Conservation (phyloP, 2,113 vertebrate genomes). For the Mustela nigripes region DNA sequence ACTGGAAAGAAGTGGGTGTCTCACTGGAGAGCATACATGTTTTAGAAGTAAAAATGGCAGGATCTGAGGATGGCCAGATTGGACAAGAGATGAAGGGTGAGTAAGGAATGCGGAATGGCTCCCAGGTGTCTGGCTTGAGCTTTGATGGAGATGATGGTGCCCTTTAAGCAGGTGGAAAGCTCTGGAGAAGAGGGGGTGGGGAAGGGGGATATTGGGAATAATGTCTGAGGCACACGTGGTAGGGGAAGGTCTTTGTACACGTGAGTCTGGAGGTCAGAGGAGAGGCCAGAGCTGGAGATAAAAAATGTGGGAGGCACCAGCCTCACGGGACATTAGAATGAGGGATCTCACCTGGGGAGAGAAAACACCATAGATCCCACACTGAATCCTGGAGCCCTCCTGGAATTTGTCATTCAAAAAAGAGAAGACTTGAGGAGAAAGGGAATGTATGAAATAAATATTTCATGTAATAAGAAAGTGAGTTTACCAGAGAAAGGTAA, state of each 20-base stretch:
- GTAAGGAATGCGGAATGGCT: not conserved
- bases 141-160: not conserved
- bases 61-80: not conserved
- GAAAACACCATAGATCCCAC: not conserved
- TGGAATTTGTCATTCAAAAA: not conserved
- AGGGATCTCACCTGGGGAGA: not conserved
- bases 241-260: not conserved
- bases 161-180: not conserved
- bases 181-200: not conserved
- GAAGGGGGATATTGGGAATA: too few relatives aligned
- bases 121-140: not conserved
- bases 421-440: not conserved
- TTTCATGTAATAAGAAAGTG: not conserved
- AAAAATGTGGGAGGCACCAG: not conserved
- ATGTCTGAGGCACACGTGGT: not conserved
- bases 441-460: not conserved
- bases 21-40: not conserved
- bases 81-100: not conserved
- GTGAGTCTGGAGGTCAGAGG: not conserved
- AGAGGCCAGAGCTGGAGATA: not conserved
- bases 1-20: not conserved
- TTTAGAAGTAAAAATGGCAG: not conserved
- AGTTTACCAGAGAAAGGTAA: not conserved
- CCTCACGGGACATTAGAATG: not conserved
- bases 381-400: not conserved